phyloP scores from a whole-genome alignment of 2,888 invertebrate species.

The Tillus elongatus region DNA sequence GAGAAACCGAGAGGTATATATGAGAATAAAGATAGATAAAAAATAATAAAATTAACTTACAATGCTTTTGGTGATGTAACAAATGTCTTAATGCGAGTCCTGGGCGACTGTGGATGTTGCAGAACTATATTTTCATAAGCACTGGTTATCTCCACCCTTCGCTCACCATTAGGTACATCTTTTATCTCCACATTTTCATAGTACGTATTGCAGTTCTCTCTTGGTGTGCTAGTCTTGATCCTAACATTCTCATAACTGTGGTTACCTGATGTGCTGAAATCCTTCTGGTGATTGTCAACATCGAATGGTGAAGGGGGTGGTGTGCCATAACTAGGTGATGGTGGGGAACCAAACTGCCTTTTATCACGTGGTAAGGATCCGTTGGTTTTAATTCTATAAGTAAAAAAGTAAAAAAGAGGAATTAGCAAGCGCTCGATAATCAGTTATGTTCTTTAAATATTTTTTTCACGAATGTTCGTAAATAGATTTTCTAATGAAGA shows the following conservation, averaged over 20 bases:
- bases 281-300: conserved; percentile 27
- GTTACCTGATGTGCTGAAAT: conserved; percentile 27
- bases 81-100: conserved; percentile 55
- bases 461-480: too few relatives aligned
- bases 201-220: conserved; percentile 30
- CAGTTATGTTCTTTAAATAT: too few relatives aligned
- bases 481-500: too few relatives aligned
- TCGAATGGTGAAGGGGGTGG: conserved; percentile 40
- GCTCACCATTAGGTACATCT: conserved; percentile 36
- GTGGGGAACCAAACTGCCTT: conserved; percentile 33
- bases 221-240: conserved; percentile 25
- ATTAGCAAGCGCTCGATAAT: conserved; percentile 12
- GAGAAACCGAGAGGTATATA: too few relatives aligned
- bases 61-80: conserved; percentile 32
- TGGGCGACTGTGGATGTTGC: conserved; percentile 45
- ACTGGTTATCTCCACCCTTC: conserved; percentile 32
- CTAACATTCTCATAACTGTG: conserved; percentile 32
- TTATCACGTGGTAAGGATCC: conserved; percentile 74
- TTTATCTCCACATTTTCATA: conserved; percentile 36
- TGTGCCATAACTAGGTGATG: conserved; percentile 37
- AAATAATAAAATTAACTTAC: conserved; percentile 24
- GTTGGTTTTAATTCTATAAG: conserved; percentile 74
- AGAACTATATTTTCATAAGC: conserved; percentile 54
- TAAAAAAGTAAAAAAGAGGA: too few relatives aligned
- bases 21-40: too few relatives aligned